A percentile compares a stretch with the other conserved stretches of the same genome.
These are phyloP conservation scores for Oscheius sp. DNA, from an alignment of 2,888 invertebrate genomes.

Conservation along the genomic window DNA sequence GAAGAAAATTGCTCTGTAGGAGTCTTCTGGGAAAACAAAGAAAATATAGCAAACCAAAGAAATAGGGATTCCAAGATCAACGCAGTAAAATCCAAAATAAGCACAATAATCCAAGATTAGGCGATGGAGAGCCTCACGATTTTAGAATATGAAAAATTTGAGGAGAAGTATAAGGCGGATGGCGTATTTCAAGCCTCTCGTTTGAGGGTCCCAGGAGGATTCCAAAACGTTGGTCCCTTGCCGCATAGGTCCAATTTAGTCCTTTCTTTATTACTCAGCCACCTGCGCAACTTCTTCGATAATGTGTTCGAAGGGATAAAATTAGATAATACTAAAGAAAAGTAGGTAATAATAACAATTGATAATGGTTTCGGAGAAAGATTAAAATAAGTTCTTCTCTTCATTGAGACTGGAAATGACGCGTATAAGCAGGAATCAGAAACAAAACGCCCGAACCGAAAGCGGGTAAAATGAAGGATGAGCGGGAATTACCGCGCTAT, in stretches of 20 bases:
- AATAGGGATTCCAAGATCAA: too few species aligned
- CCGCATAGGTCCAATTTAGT: conserved; percentile 18
- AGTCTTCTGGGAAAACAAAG: too few species aligned
- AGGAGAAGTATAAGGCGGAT: conserved; percentile 22
- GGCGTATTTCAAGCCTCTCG: conserved; percentile 10
- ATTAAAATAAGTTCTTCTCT: not conserved
- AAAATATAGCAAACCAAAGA: too few species aligned
- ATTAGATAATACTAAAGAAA: not conserved
- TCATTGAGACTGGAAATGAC: not conserved
- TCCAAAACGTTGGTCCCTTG: conserved; percentile 8
- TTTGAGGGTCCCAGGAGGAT: conserved; percentile 27
- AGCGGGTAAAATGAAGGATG: conserved; percentile 15
- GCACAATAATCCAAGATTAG: too few species aligned
- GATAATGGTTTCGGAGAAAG: not conserved
- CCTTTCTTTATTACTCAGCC: conserved; percentile 18
- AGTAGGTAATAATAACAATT: not conserved
- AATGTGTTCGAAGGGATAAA: not conserved
- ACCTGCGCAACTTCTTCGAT: conserved; percentile 14
- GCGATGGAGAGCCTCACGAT: too few species aligned
- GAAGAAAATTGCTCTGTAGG: too few species aligned
- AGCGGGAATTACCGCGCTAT: conserved; percentile 26
- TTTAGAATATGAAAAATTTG: too few species aligned
- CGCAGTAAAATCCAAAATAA: too few species aligned
- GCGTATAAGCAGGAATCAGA: not conserved
- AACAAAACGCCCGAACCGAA: not conserved